Evolutionary conservation across 2,888 invertebrate species (phyloP), one percentile per base, ranked within the genome.

Genomic region (Drosophila neonasuta): DNA sequence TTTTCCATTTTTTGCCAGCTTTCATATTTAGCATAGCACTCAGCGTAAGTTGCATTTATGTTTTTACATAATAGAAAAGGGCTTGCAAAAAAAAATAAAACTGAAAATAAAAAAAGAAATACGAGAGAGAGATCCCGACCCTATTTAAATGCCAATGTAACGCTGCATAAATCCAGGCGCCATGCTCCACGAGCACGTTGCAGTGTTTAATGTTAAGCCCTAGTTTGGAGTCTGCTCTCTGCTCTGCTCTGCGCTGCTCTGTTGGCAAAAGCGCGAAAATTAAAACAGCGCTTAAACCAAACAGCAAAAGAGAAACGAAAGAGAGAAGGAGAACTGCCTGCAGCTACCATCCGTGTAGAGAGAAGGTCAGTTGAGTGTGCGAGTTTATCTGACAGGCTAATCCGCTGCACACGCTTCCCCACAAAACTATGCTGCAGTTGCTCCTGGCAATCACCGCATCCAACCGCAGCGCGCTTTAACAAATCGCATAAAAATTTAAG

Each of bases 121-220:
- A 52, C 3, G 20, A 20, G 13, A 17, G 48, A 39, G 20, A 39
- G 52, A 71, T 77, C 71, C 65, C 57, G 63, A 57, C 68, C 65
- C 66, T 67, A 71, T 81, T 80, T 84, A 79, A 86, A 84, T 86
- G 82, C 66, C 73, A 71, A 75, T 79, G 74, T 74, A 70, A 79
- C 77, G 77, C 73, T 59, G 76, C 72, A 77, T 79, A 83, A 83
- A 86, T 83, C 82, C 84, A 67, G 63, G 69, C 74, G 74, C 66
- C 61, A 56, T 34, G 76, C 57, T 51, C 39, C 70, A 64, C 63
- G 68, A 79, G 79, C 86, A 83, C 84, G 86, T 83, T 84, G 77
- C 65, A 74, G 73, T 73, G 73, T 74, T 85, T 77, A 82, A 81
- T 71, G 68, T 61, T 71, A 60, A 74, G 62, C 66, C 80, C 68